Conservation (phyloP, 2,888 invertebrate genomes). For the Brachynemurus nebulosus region DNA sequence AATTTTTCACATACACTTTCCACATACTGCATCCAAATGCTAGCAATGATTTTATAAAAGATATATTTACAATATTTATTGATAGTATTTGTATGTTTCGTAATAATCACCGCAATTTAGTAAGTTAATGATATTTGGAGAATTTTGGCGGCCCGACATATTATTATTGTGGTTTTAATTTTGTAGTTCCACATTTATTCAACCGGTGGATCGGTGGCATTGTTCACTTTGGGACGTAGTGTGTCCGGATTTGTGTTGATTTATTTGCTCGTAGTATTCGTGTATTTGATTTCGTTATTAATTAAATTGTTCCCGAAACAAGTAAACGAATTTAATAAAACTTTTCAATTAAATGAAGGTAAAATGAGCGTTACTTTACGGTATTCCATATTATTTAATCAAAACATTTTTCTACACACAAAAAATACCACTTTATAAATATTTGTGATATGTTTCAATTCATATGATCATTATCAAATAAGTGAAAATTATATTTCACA, state of each 20-base stretch:
- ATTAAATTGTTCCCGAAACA: conserved; percentile 23
- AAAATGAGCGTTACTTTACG: too few relatives aligned
- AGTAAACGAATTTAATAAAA: conserved; percentile 16
- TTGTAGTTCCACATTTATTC: conserved; percentile 30
- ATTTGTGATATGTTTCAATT: too few relatives aligned
- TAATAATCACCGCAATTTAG: too few relatives aligned
- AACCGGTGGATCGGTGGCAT: conserved; percentile 25
- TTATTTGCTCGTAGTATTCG: conserved; percentile 22
- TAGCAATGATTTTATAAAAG: too few relatives aligned
- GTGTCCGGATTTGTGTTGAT: conserved; percentile 27
- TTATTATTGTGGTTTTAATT: conserved; percentile 10
- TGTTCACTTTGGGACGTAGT: conserved; percentile 27
- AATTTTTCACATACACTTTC: conserved; percentile 20
- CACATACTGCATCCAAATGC: conserved; percentile 16
- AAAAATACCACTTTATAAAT: too few relatives aligned
- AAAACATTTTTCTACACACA: too few relatives aligned
- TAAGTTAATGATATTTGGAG: too few relatives aligned
- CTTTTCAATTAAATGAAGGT: conserved; percentile 8
- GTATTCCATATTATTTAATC: too few relatives aligned
- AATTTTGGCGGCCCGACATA: not conserved
- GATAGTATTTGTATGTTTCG: too few relatives aligned
- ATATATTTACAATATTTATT: too few relatives aligned
- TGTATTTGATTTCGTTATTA: conserved; percentile 24
- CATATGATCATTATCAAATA: too few relatives aligned
- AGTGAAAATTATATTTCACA: too few relatives aligned